Evolutionary conservation across 2,797 vertebrate genomes (phyloP), one percentile per base, ranked within the genome.

Genomic region (Syngnathus acus): DNA sequence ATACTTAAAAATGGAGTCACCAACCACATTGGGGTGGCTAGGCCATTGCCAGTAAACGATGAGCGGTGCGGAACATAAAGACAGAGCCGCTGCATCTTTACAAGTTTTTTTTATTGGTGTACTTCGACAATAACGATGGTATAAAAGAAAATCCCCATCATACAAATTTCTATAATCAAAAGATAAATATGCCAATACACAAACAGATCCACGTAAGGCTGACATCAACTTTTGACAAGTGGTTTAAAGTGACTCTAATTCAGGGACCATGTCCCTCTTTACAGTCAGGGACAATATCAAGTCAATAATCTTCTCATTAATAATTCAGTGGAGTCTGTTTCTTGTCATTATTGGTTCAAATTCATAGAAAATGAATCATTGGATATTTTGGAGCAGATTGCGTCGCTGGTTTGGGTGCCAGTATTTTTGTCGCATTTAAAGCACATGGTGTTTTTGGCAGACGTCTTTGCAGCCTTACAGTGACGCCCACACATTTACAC

Each of bases 91-190:
- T 50, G 50, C 43, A 77, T 83, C 70, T 76, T 85, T 81, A 86
- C 70, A 85, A 86, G 74, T 84, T 80, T 82, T 26, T 82, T 92
- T 92, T 91, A 92, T 91, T 90, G 88, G 84, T 86, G 86, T 84
- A 87, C 70, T 89, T 87, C 81, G 84, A 89, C 86, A 87, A 86
- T 84, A 89, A 90, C 89, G 87, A 90, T 89, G 82, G 81, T 89
- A 89, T 82, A 91, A 90, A 90, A 89, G 88, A 90, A 88, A 88
- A 85, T 83, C 74, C 81, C 83, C 86, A 86, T 89, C 86, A 87
- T 90, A 91, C 78, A 91, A 91, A 91, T 88, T 85, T 86, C 65
- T 86, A 86, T 83, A 87, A 89, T 87, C 82, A 86, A 90, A 88
- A 89, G 86, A 89, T 86, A 88, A 62, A 87, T 88, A 86, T 86